Evolutionary conservation across 2,888 invertebrate species (phyloP), one percentile per base, ranked within the genome.

Genomic region (Acanthosepion lycidas): DNA sequence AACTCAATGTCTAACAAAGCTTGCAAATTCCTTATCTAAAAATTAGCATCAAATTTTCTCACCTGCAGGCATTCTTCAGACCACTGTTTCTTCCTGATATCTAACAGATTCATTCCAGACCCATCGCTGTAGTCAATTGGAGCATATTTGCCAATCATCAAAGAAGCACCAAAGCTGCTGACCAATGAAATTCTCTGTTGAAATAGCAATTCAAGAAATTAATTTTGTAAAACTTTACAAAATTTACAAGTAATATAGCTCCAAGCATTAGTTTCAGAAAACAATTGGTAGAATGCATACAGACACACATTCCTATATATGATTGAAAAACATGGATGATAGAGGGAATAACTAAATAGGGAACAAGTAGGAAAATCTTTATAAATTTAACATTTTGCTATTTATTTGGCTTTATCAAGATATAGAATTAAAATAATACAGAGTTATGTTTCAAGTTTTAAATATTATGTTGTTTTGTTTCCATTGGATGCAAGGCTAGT

Each of bases 41-140:
- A n/a, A 78, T 33, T n/a, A 12, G 33, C 4, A 12, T 8, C 18
- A 12, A 33, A n/a, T 15, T 78, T n/a, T 6, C 95, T 95, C 96
- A 98, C 98, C 97, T 98, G 98, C 33, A 99, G 97, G 96, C 99
- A 98, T 48, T 98, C 97, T 78, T 98, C 97, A 94, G 98, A 98
- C 99, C 99, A 99, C 55, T 98, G 97, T 97, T 98, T 98, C 0
- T 97, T 98, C 59, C 98, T 98, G 94, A 99, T 98, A 97, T 99
- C 98, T 96, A 99, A 98, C 42, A 99, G 98, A 98, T 99, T 99
- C 99, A 99, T 99, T 33, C 99, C 99, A 0, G 99, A 99, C 0
- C 98, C 99, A 97, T 99, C 99, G 0, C 99, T 98, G 95, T 98
- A 98, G 97, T 99, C 99, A 94, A 99, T 99, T 0, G 99, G 98